phyloP scores from a whole-genome alignment of 2,888 invertebrate species.

The Flexamia atlantica region DNA sequence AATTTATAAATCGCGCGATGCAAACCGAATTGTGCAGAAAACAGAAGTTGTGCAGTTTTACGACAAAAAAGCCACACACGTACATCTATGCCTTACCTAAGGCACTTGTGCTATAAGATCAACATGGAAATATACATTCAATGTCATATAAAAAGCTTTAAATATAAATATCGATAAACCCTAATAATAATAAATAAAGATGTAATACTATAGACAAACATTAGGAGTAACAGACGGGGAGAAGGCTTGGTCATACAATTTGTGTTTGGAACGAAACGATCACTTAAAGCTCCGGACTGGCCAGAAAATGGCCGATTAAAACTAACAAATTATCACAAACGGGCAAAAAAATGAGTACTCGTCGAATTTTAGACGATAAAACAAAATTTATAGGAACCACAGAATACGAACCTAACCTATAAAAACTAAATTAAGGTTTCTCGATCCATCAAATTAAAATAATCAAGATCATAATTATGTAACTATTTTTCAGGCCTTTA shows the following conservation, averaged over 20 bases:
- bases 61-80: slow-evolving; percentile 65
- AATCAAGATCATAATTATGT: neutral
- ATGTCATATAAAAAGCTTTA: slow-evolving; percentile 66
- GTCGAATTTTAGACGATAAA: neutral
- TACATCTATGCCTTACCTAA: slow-evolving; percentile 72
- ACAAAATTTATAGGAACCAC: slow-evolving; percentile 11
- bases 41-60: slow-evolving; percentile 61
- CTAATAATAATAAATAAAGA: slow-evolving; percentile 59
- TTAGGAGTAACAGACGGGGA: slow-evolving; percentile 28
- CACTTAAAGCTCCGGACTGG: slow-evolving; percentile 21
- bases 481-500: neutral
- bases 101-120: slow-evolving; percentile 72
- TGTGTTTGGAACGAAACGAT: neutral
- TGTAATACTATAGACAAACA: slow-evolving; percentile 58
- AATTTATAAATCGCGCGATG: slow-evolving; percentile 56
- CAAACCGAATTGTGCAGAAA: slow-evolving; percentile 44
- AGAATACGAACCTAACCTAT: neutral
- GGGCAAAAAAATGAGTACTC: slow-evolving; percentile 12
- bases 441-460: neutral
- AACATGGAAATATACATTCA: slow-evolving; percentile 67
- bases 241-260: slow-evolving; percentile 54
- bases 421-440: neutral
- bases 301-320: neutral
- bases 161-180: slow-evolving; percentile 60
- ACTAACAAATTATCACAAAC: slow-evolving; percentile 21